Evolutionary conservation across 2,888 invertebrate genomes (phyloP), one percentile per base, ranked within the genome.

Genomic region (Sarcophaga rosellei): DNA sequence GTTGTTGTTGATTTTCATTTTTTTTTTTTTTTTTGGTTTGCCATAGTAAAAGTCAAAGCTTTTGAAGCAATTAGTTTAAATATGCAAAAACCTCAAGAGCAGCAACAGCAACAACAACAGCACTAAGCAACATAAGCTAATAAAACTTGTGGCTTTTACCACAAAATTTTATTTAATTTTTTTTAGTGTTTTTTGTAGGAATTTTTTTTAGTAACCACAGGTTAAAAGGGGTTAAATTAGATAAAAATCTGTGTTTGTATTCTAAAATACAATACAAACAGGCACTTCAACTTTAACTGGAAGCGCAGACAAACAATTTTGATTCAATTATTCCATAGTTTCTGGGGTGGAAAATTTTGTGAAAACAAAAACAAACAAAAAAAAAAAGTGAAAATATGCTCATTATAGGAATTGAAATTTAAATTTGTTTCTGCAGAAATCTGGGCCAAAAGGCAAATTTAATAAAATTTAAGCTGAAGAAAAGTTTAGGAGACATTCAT

Each of bases 11-110:
- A 35, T 35, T 35, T 35, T 35, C 25, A 25, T 25, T 25, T 35
- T 17, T 68, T 45, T 15, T 5, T 45, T 15, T 5, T 61, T 59
- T 44, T 72, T 59, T 53, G 62, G 47, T 75, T n/a, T 44, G 21
- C 11, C 57, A 61, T 66, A 77, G 73, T 63, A 62, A 47, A 86
- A 86, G 76, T 73, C 82, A 80, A 83, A 70, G 72, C 66, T 66
- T 66, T 83, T 73, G 53, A 53, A 68, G 72, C 77, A 81, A 81
- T 81, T 81, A 76, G 75, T 81, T 81, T 75, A 69, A 81, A 81
- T 81, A 81, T 69, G 75, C 68, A 81, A 57, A 73, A 81, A 81
- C 81, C 81, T 79, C 79, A 79, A 72, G 62, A 61, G 69, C 61
- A 78, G 21, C 21, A 72, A 15, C 77, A 69, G 11, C 73, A 75